A percentile compares a stretch with the other conserved stretches of the same genome.
phyloP scores from a whole-genome alignment of 2,888 invertebrate genomes.

The Gymnoscelis rufifasciata region DNA sequence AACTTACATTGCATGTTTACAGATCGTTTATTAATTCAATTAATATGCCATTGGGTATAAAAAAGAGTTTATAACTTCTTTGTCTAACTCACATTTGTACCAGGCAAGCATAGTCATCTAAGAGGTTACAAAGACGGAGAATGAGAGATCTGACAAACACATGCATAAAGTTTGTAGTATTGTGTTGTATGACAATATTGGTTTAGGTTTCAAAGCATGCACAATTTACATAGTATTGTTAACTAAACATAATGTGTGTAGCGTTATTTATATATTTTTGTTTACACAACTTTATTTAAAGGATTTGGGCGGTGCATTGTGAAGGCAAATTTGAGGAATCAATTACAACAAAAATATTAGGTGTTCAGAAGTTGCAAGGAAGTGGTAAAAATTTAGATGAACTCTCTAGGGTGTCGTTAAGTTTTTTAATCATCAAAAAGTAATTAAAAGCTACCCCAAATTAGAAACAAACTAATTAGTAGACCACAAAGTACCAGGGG shows the following conservation, averaged over 20 bases:
- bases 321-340: conserved; percentile 35
- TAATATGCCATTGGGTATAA: not conserved
- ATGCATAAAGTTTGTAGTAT: conserved; percentile 23
- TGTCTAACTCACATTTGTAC: conserved; percentile 21
- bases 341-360: conserved; percentile 37
- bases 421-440: not conserved
- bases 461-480: conserved; percentile 40
- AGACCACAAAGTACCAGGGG: conserved; percentile 36
- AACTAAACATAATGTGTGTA: conserved; percentile 34
- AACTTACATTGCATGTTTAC: too few relatives aligned
- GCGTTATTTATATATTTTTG: conserved; percentile 27
- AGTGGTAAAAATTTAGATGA: not conserved
- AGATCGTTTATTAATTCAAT: too few relatives aligned
- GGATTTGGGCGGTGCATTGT: conserved; percentile 40
- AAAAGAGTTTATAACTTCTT: not conserved
- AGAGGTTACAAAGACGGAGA: conserved; percentile 17
- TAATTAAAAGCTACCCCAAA: conserved; percentile 8
- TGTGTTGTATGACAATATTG: conserved; percentile 42
- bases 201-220: conserved; percentile 13
- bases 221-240: conserved; percentile 20
- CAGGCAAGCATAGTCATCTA: conserved; percentile 32
- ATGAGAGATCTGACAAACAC: conserved; percentile 8
- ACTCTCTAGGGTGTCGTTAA: not conserved
- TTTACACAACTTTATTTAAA: conserved; percentile 14
- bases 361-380: conserved; percentile 28